These are phyloP conservation scores for Dicycla oo DNA, from an alignment of 2,888 invertebrate genomes.

Conservation along the genomic window DNA sequence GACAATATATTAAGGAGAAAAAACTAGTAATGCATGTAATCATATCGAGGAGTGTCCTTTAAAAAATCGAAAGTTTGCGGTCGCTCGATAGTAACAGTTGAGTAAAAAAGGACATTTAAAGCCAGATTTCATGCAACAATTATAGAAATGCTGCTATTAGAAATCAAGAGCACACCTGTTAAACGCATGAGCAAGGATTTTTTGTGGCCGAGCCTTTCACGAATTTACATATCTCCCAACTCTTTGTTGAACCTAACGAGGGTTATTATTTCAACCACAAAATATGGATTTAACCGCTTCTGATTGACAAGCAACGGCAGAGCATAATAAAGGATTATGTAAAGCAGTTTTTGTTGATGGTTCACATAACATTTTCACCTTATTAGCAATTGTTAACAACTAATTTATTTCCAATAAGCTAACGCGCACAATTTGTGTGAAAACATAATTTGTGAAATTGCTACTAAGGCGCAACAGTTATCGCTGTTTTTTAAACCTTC, in stretches of 20 bases:
- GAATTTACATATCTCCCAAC: conserved; percentile 87
- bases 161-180: conserved; percentile 87
- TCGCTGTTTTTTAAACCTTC: conserved; percentile 49
- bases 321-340: conserved; percentile 79
- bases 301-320: conserved; percentile 83
- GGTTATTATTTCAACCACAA: conserved; percentile 89
- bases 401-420: conserved; percentile 76
- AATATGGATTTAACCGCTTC: conserved; percentile 82
- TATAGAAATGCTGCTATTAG: conserved; percentile 83
- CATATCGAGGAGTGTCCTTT: conserved; percentile 55
- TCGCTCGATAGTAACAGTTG: conserved; percentile 76
- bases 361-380: conserved; percentile 80
- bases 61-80: conserved; percentile 83
- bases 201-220: conserved; percentile 84
- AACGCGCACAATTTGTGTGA: conserved; percentile 69
- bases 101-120: conserved; percentile 74
- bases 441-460: conserved; percentile 73
- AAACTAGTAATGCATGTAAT: conserved; percentile 59
- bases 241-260: conserved; percentile 86
- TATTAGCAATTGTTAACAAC: conserved; percentile 81
- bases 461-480: conserved; percentile 55
- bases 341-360: conserved; percentile 73
- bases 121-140: conserved; percentile 78
- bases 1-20: conserved; percentile 43
- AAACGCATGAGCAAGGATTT: conserved; percentile 81